Percentiles rank a stretch among this genome's conserved stretches.
These are phyloP conservation scores for Alouatta palliata DNA, from an alignment of 2,113 vertebrate genomes.

Conservation along the genomic window DNA sequence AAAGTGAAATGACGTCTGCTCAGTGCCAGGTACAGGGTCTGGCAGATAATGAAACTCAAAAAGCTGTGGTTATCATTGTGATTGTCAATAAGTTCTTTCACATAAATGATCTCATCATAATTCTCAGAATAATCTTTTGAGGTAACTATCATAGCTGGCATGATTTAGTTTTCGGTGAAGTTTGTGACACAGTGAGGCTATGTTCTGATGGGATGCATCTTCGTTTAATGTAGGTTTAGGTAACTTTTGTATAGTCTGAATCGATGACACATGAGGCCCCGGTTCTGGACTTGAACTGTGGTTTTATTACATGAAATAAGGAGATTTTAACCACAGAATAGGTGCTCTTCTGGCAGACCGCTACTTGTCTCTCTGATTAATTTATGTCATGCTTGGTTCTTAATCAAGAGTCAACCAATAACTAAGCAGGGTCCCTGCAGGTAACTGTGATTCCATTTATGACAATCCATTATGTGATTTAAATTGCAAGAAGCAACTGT, in stretches of 20 bases:
- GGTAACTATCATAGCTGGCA: not conserved
- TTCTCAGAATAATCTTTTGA: not conserved
- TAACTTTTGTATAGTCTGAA: not conserved
- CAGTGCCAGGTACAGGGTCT: not conserved
- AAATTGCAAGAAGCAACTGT: not conserved
- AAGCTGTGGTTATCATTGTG: not conserved
- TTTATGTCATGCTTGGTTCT: not conserved
- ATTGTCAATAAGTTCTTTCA: not conserved
- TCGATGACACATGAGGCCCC: too few species aligned
- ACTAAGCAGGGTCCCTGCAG: not conserved
- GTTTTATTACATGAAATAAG: not conserved
- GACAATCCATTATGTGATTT: not conserved
- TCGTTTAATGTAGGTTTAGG: not conserved
- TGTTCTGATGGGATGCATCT: not conserved
- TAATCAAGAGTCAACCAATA: constrained; percentile 27
- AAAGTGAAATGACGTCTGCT: not conserved
- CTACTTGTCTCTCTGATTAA: not conserved
- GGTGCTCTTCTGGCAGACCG: not conserved
- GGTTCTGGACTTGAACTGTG: not conserved
- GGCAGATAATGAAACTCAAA: not conserved
- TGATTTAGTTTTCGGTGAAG: not conserved
- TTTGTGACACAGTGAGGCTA: not conserved
- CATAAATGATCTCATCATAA: not conserved
- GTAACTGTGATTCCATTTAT: not conserved
- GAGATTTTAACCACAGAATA: not conserved